Base-by-base conservation (phyloP, 2,888 invertebrate genomes). In the Zaprionus bogoriensis region DNA sequence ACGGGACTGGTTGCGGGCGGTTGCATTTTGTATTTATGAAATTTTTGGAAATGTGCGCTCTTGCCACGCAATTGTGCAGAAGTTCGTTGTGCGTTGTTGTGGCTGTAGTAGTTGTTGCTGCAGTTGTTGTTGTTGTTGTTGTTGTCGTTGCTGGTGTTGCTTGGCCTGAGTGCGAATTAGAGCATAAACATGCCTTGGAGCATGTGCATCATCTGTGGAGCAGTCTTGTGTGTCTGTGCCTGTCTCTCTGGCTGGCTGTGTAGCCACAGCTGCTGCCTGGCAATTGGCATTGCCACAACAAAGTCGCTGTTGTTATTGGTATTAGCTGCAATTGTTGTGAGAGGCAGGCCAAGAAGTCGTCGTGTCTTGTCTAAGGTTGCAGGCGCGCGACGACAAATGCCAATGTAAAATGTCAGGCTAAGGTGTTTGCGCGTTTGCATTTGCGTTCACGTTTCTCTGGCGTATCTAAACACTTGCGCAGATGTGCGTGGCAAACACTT, bases 141-240 rank as follows among this genome's bases (percentile, higher is more conserved):
- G 36, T 38, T 47, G 12, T 4, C 41, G 28, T 47, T 60, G 46
- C 25, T 47, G 22, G 30, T 66, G 70, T 60, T 64, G 65, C 74
- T 77, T 78, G 84, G 76, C 87, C 88, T 67, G 82, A 76, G 89
- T 88, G 89, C 77, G 89, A 88, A 88, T 86, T 87, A 84, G 88
- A 88, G 88, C 88, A 89, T 74, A 89, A 77, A 87, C 65, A 68
- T 71, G 77, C 77, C 82, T 78, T 70, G 72, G 22, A 70, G 81
- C 81, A 72, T 79, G 76, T 85, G 86, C 82, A 85, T 60, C 85
- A 72, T 51, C 48, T 55, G 47, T 60, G 36, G 58, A 48, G 28
- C 20, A 44, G 42, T 32, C 52, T 45, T 54, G 53, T 28, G 14
- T 52, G 30, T 23, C 23, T 48, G 10, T 51, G 10, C 10, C 9